These are phyloP conservation scores for Automeris io DNA, from an alignment of 2,888 invertebrate genomes.

Conservation along the genomic window DNA sequence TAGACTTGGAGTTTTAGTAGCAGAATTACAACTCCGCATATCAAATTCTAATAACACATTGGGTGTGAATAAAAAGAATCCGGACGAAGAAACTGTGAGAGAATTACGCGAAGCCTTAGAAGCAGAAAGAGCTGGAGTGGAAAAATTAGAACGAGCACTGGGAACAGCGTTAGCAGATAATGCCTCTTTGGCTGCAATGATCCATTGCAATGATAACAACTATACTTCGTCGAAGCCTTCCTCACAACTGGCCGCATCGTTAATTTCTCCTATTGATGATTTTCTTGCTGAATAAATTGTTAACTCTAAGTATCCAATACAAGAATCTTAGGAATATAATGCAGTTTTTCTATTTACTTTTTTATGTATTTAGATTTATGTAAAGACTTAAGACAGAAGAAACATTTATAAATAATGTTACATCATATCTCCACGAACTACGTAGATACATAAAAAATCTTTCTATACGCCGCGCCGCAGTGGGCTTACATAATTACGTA, in stretches of 20 bases:
- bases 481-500: no score
- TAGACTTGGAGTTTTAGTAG: constrained; percentile 38
- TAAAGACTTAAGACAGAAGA: no score
- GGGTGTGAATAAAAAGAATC: constrained; percentile 19
- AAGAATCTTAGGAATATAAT: background rate
- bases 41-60: constrained; percentile 16
- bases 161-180: constrained; percentile 56
- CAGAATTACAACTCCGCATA: constrained; percentile 40
- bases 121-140: constrained; percentile 48
- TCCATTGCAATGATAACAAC: constrained; percentile 36
- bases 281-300: constrained; percentile 54
- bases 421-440: no score
- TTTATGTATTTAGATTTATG: no score
- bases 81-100: constrained; percentile 32
- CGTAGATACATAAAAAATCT: no score
- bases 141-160: constrained; percentile 47
- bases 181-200: constrained; percentile 38
- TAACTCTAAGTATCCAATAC: background rate
- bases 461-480: no score
- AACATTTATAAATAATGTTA: no score
- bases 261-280: constrained; percentile 52
- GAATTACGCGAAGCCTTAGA: constrained; percentile 49
- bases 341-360: constrained; percentile 4
- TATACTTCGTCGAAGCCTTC: constrained; percentile 14
- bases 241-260: constrained; percentile 22